These are phyloP conservation scores for Oryzaephilus surinamensis DNA, from an alignment of 1,140 invertebrate species.

Conservation along the genomic window DNA sequence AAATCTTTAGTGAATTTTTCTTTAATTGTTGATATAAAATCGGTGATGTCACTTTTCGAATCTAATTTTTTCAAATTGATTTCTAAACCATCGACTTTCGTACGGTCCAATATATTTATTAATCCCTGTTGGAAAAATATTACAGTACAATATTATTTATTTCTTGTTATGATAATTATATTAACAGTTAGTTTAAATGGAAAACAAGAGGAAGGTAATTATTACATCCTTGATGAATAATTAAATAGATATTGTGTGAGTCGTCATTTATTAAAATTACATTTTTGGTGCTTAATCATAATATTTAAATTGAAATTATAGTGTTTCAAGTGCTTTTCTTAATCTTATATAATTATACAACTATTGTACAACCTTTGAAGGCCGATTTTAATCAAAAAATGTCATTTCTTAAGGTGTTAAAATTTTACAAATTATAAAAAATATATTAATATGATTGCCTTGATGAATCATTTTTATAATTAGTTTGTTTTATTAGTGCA, in stretches of 20 bases:
- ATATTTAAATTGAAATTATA: too few species aligned
- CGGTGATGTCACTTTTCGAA: constrained; percentile 42
- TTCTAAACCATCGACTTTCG: constrained; percentile 53
- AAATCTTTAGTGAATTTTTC: constrained; percentile 43
- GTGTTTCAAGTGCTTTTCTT: too few species aligned
- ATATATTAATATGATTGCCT: too few species aligned
- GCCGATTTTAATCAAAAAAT: constrained; percentile 1
- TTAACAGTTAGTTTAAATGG: background rate
- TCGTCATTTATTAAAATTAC: background rate
- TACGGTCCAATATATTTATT: constrained; percentile 39
- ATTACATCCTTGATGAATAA: background rate
- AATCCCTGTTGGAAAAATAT: constrained; percentile 36
- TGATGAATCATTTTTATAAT: constrained; percentile 1
- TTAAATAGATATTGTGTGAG: background rate
- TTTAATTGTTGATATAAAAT: constrained; percentile 46
- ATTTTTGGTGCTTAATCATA: background rate
- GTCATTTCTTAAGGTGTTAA: background rate
- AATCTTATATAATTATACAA: constrained; percentile 5
- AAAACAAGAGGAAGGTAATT: constrained; percentile 1
- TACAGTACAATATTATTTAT: constrained; percentile 1
- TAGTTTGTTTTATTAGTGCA: background rate
- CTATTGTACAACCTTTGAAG: background rate
- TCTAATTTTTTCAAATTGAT: constrained; percentile 48
- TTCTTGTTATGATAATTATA: constrained; percentile 3
- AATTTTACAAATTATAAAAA: background rate